These are phyloP conservation scores for Cyrtorhinus lividipennis DNA, from an alignment of 1,140 invertebrate genomes.

Conservation along the genomic window DNA sequence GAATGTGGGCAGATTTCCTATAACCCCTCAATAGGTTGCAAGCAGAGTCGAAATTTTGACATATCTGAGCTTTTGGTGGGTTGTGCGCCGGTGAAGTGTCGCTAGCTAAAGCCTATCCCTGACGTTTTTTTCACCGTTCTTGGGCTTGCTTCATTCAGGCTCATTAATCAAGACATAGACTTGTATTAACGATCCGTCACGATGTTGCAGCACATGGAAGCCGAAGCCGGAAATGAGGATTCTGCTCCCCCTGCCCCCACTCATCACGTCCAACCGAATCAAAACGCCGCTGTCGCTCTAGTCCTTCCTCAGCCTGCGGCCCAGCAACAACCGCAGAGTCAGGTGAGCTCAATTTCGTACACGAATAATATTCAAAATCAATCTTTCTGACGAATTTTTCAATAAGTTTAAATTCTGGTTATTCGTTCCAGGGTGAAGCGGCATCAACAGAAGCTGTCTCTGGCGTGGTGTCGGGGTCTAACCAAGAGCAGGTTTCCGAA, in stretches of 20 bases:
- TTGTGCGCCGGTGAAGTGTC: no score
- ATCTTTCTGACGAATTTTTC: background rate
- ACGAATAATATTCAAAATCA: background rate
- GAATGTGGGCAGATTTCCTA: no score
- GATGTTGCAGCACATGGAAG: conserved; percentile 36
- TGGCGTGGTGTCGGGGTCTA: conserved; percentile 21
- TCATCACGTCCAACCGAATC: conserved; percentile 12
- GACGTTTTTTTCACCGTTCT: no score
- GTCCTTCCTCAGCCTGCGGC: conserved; percentile 22
- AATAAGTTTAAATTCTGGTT: no score
- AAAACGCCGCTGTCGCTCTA: conserved; percentile 21
- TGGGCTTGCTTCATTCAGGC: no score
- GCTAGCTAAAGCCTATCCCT: no score
- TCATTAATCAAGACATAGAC: no score
- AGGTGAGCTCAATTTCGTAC: background rate
- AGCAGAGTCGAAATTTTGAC: no score
- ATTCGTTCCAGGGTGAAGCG: conserved; percentile 13
- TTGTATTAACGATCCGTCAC: no score
- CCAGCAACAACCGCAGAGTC: conserved; percentile 16
- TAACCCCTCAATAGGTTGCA: no score
- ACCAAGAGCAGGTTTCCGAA: conserved; percentile 20
- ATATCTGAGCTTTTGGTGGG: no score
- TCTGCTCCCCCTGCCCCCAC: conserved; percentile 11
- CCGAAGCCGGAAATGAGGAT: conserved; percentile 32
- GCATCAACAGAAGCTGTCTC: conserved; percentile 18